A percentile compares a stretch with the other conserved stretches of the same genome.
Evolutionary conservation across 1,140 invertebrate genomes (phyloP).

Genomic region (Eumaeus atala): DNA sequence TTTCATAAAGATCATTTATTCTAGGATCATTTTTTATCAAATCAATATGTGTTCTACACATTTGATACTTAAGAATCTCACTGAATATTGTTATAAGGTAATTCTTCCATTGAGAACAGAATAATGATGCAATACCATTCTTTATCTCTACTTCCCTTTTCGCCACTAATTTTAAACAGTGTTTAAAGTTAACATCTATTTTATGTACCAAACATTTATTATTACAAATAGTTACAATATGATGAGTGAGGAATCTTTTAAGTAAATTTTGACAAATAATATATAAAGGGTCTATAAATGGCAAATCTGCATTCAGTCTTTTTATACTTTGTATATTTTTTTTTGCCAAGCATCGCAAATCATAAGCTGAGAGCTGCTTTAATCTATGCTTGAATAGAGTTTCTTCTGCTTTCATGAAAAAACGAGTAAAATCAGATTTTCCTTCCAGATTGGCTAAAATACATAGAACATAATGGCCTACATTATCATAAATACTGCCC

Average conservation of each 20-base stretch:
- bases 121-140: slow-evolving; percentile 67
- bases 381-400: slow-evolving; percentile 48
- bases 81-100: slow-evolving; percentile 69
- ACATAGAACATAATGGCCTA: slow-evolving; percentile 76
- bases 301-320: slow-evolving; percentile 31
- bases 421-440: slow-evolving; percentile 37
- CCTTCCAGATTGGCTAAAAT: slow-evolving; percentile 43
- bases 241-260: slow-evolving; percentile 48
- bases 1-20: slow-evolving; percentile 56
- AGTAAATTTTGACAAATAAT: slow-evolving; percentile 44
- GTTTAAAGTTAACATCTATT: slow-evolving; percentile 69
- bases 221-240: slow-evolving; percentile 38
- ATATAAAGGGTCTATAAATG: slow-evolving; percentile 34
- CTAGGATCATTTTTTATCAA: slow-evolving; percentile 59
- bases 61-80: slow-evolving; percentile 60
- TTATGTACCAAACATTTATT: slow-evolving; percentile 35
- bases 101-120: slow-evolving; percentile 76
- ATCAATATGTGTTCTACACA: slow-evolving; percentile 42
- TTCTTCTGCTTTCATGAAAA: slow-evolving; percentile 43
- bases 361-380: slow-evolving; percentile 38
- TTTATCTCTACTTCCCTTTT: slow-evolving; percentile 67
- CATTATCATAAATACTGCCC: slow-evolving; percentile 73
- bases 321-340: slow-evolving; percentile 47
- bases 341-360: slow-evolving; percentile 55
- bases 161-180: slow-evolving; percentile 71